Base-by-base conservation (phyloP, 2,113 vertebrate species). In the Sterna hirundo region DNA sequence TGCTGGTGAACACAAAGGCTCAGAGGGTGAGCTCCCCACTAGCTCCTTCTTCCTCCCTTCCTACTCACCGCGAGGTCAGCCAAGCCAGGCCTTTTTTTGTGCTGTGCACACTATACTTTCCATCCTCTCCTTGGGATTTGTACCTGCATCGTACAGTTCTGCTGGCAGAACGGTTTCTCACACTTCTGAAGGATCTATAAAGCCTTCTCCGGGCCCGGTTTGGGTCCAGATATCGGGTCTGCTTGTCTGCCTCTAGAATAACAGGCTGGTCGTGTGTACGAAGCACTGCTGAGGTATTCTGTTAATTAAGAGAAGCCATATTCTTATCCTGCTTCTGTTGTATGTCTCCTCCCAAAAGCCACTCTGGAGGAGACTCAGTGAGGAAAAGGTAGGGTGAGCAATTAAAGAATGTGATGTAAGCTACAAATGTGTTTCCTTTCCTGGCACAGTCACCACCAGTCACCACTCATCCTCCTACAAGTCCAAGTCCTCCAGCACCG, bases 391-490 rank as follows among this genome's bases (percentile, higher is more conserved):
- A 96, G 95, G 96, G 89, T 94, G 72, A 97, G 52, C 65, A 77
- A 93, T 93, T 93, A 92, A 80, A 95, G 80, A 88, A 95, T 95
- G 86, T 93, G 75, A 87, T 80, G 62, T 78, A 92, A 82, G 91
- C 88, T 71, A 95, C 81, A 95, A 95, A 65, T 94, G 83, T 92
- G 70, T 93, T 96, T 78, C 83, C 97, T 98, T 86, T 96, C 92
- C 91, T 96, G 57, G 96, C 94, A 54, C 98, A 99, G 98, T 97
- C 93, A 97, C 98, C 92, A 98, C 98, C 98, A 99, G 98, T 98
- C 99, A 99, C 97, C 99, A 99, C 55, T 99, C 99, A 97, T 98
- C 99, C 86, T 96, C 98, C 88, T 99, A 99, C 98, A 99, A 99
- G 98, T 98, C 99, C 94, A 99, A 99, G 98, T 98, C 98, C 97